These are phyloP conservation scores for Nasonovia ribisnigri DNA, from an alignment of 2,888 invertebrate species.

Conservation along the genomic window DNA sequence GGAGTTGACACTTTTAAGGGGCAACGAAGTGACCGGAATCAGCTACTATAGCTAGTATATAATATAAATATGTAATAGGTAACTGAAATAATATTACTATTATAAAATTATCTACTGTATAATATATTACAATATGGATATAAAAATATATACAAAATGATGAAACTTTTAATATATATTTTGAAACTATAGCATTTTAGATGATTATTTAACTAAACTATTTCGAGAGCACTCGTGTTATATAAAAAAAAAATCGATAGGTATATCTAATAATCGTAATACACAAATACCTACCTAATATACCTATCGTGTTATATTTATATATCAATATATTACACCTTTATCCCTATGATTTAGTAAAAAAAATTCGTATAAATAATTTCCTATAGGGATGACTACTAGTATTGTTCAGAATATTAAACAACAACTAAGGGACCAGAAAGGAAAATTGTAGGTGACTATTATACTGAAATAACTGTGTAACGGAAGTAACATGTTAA, in stretches of 20 bases:
- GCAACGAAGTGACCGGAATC: too few species aligned
- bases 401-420: neutral
- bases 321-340: neutral
- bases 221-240: neutral
- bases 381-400: neutral
- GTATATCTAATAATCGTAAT: neutral
- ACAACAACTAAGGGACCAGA: neutral
- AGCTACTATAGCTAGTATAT: too few species aligned
- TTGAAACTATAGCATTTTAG: neutral
- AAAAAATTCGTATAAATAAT: neutral
- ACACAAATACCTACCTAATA: neutral
- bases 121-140: neutral
- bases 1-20: too few species aligned
- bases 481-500: slow-evolving; percentile 49
- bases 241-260: neutral
- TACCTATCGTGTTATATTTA: neutral
- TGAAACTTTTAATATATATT: neutral
- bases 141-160: neutral
- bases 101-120: too few species aligned
- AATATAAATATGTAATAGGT: too few species aligned
- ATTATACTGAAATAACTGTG: slow-evolving; percentile 22
- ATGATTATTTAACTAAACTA: neutral
- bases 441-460: slow-evolving; percentile 12
- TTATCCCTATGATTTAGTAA: neutral
- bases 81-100: too few species aligned